Evolutionary conservation across 2,797 vertebrate genomes (phyloP).

Genomic region (Alca torda): DNA sequence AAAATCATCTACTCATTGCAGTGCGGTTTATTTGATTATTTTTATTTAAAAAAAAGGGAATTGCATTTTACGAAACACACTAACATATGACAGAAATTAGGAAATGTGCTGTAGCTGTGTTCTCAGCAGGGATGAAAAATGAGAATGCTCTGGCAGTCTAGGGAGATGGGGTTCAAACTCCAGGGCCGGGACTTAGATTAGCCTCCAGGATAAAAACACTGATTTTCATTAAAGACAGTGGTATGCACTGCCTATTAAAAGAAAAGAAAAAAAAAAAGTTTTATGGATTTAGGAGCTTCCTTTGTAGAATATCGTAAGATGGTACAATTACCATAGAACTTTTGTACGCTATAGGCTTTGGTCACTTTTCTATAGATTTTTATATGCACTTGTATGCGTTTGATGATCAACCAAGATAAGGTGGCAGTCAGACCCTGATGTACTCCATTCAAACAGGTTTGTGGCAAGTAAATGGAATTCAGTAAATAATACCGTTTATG

Average conservation of each 20-base stretch:
- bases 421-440: neutral
- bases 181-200: neutral
- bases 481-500: neutral
- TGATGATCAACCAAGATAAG: neutral
- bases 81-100: constrained; percentile 17
- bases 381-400: neutral
- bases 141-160: constrained; percentile 24
- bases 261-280: neutral
- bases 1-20: neutral
- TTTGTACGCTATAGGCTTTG: neutral
- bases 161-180: constrained; percentile 20
- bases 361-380: neutral
- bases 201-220: neutral
- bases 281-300: neutral
- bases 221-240: constrained; percentile 1
- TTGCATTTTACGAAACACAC: neutral
- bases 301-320: neutral
- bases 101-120: constrained; percentile 27
- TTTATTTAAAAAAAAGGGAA: neutral
- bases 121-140: constrained; percentile 44
- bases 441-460: neutral
- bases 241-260: neutral
- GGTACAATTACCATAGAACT: neutral
- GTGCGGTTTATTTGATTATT: neutral
- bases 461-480: neutral